Evolutionary conservation across 30 jellyfish, hydroid and myxozoan species (phyloP), one percentile per base, ranked within the genome.

Genomic region (Cassiopea xamachana): DNA sequence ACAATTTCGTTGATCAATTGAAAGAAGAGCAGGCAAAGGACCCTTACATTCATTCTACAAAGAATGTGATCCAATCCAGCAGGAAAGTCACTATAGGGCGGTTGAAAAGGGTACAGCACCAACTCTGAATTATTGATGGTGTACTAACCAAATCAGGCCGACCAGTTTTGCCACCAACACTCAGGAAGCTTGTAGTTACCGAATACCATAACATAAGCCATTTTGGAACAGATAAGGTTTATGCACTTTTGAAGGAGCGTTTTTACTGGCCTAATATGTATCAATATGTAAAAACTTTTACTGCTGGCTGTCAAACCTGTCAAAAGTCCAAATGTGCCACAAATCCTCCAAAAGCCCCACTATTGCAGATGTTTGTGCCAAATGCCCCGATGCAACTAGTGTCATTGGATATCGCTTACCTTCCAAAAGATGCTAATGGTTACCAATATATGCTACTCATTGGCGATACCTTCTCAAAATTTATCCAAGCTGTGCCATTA

Each of bases 281-380:
- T 3, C 51, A 81, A 17, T 78, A 79, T 67, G 67, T 88, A 3
- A 45, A 79, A 68, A 7, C 70, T 45, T 88, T 88, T 44, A 49
- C 73, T 13, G 58, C 88, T 1, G 75, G 50, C 74, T 88, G 91
- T 79, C 48, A 39, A 27, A 48, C 49, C 82, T 88, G 86, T 75
- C 95, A 88, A 79, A 62, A 88, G 73, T 14, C 94, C 59, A 87
- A 87, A 68, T 87, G 87, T 67, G 83, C 10, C 60, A 43, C 94
- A 60, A 3, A 90, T 44, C 94, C 94, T 69, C 94, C 94, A 0
- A 87, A 87, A 64, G 94, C 90, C n/a, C 91, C 91, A 15, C 80
- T 77, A 6, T 7, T 70, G 7, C 95, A 73, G 43, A 88, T 88
- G 91, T 79, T 79, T 46, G 43, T 88, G 9, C 90, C 90, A 17